phyloP scores from a whole-genome alignment of 2,797 vertebrate species.

The Pterois miles region DNA sequence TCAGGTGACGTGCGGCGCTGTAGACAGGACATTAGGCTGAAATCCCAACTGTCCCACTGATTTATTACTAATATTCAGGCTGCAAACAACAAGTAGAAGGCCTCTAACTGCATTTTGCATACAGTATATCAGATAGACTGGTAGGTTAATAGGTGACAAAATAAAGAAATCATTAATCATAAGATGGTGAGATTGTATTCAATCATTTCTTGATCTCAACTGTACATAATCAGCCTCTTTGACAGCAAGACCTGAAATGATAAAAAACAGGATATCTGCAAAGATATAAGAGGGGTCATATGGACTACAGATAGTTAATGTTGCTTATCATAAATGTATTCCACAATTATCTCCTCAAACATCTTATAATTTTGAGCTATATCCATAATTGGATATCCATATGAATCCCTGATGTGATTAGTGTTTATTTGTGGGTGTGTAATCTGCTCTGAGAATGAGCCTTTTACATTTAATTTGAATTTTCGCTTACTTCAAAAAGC shows the following conservation, averaged over 20 bases:
- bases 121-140: too few relatives aligned
- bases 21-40: background rate
- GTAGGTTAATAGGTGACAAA: constrained; percentile 16
- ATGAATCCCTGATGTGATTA: background rate
- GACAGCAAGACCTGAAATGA: too few relatives aligned
- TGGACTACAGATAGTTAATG: background rate
- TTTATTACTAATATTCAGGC: background rate
- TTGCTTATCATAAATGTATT: background rate
- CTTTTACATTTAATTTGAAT: constrained; percentile 2
- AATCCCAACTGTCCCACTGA: background rate
- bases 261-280: background rate
- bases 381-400: background rate
- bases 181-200: background rate
- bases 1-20: background rate
- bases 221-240: background rate
- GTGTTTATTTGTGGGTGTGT: background rate
- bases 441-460: background rate
- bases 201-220: background rate
- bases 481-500: constrained; percentile 39
- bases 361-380: background rate
- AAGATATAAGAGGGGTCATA: background rate
- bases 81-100: constrained; percentile 18
- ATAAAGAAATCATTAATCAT: background rate
- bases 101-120: background rate
- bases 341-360: background rate